Evolutionary conservation across 1,140 invertebrate species (phyloP), one percentile per base, ranked within the genome.

Genomic region (Macrostomum lignano): DNA sequence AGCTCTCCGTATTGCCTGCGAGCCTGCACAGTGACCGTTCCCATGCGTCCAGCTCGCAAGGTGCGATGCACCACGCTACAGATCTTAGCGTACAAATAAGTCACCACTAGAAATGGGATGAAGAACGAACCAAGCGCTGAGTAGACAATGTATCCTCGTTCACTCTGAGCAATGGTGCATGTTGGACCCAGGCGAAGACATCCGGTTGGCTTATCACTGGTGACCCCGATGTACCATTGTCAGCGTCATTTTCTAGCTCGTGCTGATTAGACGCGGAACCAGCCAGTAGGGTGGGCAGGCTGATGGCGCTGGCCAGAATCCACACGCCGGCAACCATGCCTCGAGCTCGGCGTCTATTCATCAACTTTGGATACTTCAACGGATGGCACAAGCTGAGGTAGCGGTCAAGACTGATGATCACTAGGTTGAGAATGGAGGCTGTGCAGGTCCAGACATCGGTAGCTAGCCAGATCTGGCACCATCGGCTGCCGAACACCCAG

Each of bases 71-170:
- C 78, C 1, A 77, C 75, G 37, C 71, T 67, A 59, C 84, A 86
- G 40, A 86, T 84, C 37, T 74, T 65, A 69, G 74, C 81, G 56
- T 86, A 84, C 62, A 86, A 82, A 64, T 82, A 82, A 36, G 81
- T 61, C 74, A 84, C 82, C 25, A 84, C 73, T 40, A 78, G 67
- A 73, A 79, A 81, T n/a, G 79, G 78, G 44, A 84, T 71, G 56
- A 76, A 84, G 65, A 84, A 86, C 35, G 75, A 79, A 6, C 77
- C 77, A 6, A 81, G 63, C 1, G 79, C 77, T 2, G 74, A 79
- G 57, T 74, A 91, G 36, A 93, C 61, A 44, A 91, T 79, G 62
- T 93, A 93, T 17, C 73, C 73, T 28, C 71, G 68, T 38, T 41
- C 55, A 56, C 19, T 58, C 39, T 14, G 52, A 40, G 39, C 54